Evolutionary conservation across 2,797 vertebrate genomes (phyloP).

Genomic region (Channallabes apus): DNA sequence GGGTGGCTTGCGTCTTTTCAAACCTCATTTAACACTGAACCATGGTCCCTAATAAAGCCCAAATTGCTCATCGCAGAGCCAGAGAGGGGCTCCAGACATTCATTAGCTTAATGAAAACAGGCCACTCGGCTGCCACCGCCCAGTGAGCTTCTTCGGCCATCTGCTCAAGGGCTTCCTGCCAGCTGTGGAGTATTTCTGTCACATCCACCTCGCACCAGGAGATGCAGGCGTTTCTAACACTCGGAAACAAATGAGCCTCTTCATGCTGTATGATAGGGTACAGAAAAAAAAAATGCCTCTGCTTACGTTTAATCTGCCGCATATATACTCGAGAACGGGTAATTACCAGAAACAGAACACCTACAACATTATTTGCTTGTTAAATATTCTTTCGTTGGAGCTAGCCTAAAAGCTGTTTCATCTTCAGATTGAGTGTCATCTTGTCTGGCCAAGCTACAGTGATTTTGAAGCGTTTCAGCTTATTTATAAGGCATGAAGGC

Average conservation of each 20-base stretch:
- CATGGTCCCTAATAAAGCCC: constrained; percentile 68
- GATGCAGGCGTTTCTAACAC: constrained; percentile 62
- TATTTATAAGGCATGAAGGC: constrained; percentile 38
- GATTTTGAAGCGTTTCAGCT: constrained; percentile 36
- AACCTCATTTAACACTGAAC: constrained; percentile 78
- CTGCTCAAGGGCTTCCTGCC: constrained; percentile 75
- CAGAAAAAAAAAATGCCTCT: constrained; percentile 15
- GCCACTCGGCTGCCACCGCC: constrained; percentile 73
- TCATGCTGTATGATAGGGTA: constrained; percentile 44
- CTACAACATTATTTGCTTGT: constrained; percentile 21
- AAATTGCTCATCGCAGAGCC: constrained; percentile 73
- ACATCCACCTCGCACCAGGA: constrained; percentile 63
- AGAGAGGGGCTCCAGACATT: constrained; percentile 75
- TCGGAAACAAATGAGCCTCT: constrained; percentile 50
- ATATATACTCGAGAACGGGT: constrained; percentile 34
- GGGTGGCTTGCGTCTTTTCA: constrained; percentile 72
- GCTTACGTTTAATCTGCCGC: constrained; percentile 7
- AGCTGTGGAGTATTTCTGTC: constrained; percentile 73
- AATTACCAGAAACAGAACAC: constrained; percentile 10
- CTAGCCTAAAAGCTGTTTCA: constrained; percentile 4
- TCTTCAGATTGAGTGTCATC: constrained; percentile 30
- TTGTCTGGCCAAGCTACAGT: constrained; percentile 30
- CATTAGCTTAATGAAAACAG: constrained; percentile 84
- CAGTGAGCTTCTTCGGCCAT: constrained; percentile 72
- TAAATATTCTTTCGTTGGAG: constrained; percentile 10